Percentiles rank a stretch among this genome's conserved stretches.
Conservation (phyloP, 1,140 invertebrate species). For the Aplysia californica region DNA sequence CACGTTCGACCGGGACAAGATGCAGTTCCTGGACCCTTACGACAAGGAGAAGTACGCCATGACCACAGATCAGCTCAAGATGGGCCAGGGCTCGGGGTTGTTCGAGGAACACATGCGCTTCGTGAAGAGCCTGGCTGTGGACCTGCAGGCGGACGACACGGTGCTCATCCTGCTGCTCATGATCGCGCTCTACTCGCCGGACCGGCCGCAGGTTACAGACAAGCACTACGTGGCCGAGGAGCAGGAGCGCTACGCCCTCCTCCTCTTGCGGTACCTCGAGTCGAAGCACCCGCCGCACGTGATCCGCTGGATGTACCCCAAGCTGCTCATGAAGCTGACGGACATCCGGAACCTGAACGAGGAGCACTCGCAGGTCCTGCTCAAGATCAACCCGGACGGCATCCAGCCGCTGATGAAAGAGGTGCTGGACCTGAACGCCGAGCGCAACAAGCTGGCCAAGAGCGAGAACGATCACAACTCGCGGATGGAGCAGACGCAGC, state of each 20-base stretch:
- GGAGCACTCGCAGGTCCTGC: constrained; percentile 70
- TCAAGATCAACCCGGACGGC: constrained; percentile 67
- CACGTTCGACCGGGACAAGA: constrained; percentile 66
- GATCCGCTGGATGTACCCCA: constrained; percentile 68
- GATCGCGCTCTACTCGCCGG: constrained; percentile 71
- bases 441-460: constrained; percentile 37
- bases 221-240: constrained; percentile 64
- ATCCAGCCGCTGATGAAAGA: constrained; percentile 69
- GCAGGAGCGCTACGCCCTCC: constrained; percentile 70
- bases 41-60: constrained; percentile 64
- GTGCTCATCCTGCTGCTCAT: constrained; percentile 70
- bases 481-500: neutral
- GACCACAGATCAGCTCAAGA: constrained; percentile 62
- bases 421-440: constrained; percentile 64
- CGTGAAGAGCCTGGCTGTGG: constrained; percentile 64
- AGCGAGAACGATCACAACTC: constrained; percentile 9
- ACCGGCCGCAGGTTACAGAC: constrained; percentile 67
- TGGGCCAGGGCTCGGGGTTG: constrained; percentile 53
- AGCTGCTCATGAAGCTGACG: constrained; percentile 70
- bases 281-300: constrained; percentile 67
- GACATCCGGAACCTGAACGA: constrained; percentile 72
- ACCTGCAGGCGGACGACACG: constrained; percentile 69
- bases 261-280: constrained; percentile 69
- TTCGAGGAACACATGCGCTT: constrained; percentile 72
- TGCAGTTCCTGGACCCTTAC: constrained; percentile 65